phyloP scores from a whole-genome alignment of 2,113 vertebrate species.

The Gila orcuttii region DNA sequence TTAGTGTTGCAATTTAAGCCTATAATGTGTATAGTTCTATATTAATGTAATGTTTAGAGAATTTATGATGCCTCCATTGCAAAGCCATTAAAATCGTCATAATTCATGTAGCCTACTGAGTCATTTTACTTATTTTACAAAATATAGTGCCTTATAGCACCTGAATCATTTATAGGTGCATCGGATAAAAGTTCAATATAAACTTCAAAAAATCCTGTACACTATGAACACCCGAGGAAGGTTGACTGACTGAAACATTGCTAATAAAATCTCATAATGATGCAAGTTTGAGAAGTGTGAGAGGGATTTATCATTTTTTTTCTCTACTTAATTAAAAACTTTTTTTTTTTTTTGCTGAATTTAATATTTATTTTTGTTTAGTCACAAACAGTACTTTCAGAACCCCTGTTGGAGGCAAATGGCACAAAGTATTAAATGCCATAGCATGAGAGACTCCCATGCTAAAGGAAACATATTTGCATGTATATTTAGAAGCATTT shows the following conservation, averaged over 20 bases:
- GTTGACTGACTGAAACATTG: neutral
- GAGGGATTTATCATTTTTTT: no score
- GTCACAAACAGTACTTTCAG: neutral
- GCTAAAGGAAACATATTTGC: neutral
- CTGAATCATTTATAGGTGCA: neutral
- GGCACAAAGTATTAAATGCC: neutral
- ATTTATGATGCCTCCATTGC: neutral
- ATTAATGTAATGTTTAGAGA: neutral
- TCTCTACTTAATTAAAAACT: neutral
- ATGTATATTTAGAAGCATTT: conserved; percentile 23
- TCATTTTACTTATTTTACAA: neutral
- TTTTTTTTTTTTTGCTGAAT: neutral
- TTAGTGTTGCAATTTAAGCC: neutral
- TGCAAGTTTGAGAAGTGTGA: neutral
- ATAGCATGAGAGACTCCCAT: neutral
- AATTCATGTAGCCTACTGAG: no score
- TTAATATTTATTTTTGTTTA: neutral
- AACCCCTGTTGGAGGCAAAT: neutral
- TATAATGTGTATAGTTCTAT: neutral
- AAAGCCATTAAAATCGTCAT: neutral
- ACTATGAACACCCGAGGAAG: neutral
- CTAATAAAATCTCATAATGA: neutral
- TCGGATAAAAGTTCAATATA: neutral
- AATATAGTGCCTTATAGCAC: neutral
- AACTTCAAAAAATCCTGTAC: neutral